phyloP scores from a whole-genome alignment of 2,888 invertebrate species.

The Petrolisthes manimaculis region DNA sequence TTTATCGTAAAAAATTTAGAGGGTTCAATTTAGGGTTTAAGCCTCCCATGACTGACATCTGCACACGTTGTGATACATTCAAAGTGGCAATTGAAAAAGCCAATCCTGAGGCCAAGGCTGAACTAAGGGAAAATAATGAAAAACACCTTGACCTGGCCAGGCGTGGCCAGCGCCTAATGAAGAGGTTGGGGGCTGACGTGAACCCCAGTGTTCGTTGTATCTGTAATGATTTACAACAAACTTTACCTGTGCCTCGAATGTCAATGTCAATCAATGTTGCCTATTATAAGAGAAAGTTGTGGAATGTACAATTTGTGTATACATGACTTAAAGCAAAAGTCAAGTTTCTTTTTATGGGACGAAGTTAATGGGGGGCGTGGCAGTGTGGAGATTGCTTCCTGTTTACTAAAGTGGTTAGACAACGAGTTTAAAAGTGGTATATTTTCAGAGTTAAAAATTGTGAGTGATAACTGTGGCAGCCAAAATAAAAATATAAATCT shows the following conservation, averaged over 20 bases:
- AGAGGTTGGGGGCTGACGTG: not conserved
- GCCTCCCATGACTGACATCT: slow-evolving; percentile 13
- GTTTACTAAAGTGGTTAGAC: not conserved
- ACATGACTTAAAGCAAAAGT: not conserved
- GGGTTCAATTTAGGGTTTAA: not conserved
- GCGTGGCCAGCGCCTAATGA: not conserved
- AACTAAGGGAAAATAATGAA: not conserved
- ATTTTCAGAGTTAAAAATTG: not conserved
- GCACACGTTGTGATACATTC: not conserved
- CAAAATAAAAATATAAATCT: slow-evolving; percentile 16
- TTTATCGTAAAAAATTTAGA: not conserved
- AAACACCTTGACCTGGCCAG: not conserved
- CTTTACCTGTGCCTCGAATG: not conserved
- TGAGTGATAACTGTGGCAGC: slow-evolving; percentile 14
- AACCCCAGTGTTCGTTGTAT: not conserved
- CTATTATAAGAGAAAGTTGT: slow-evolving; percentile 8
- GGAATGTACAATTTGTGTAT: not conserved
- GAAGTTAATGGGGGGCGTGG: slow-evolving; percentile 1
- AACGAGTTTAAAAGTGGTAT: not conserved
- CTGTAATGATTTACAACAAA: not conserved
- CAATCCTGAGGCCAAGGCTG: not conserved
- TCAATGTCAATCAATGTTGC: not conserved
- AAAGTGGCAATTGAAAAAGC: not conserved
- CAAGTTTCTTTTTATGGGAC: not conserved
- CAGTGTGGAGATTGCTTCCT: slow-evolving; percentile 2